Conservation (phyloP, 2,888 invertebrate genomes). For the Melanostoma mellinum region DNA sequence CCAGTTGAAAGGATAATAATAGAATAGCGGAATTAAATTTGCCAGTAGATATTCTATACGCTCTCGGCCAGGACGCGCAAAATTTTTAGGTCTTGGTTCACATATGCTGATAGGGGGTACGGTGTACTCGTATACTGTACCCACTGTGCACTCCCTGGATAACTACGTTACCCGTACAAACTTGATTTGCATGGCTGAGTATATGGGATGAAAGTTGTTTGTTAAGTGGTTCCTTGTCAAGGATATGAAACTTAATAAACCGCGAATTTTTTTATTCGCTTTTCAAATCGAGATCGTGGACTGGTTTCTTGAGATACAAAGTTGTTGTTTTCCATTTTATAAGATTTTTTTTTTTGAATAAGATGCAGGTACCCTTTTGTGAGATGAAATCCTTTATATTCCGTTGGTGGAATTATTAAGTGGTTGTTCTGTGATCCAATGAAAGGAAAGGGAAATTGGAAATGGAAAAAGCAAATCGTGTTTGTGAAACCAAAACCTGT, state of each 20-base stretch:
- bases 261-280: constrained; percentile 57
- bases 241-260: constrained; percentile 69
- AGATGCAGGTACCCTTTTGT: constrained; percentile 51
- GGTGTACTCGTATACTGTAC: neutral
- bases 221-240: constrained; percentile 54
- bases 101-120: constrained; percentile 16
- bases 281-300: constrained; percentile 54
- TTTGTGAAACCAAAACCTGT: constrained; percentile 68
- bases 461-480: constrained; percentile 62
- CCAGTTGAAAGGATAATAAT: constrained; percentile 69
- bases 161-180: constrained; percentile 53
- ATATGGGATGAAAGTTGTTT: constrained; percentile 51
- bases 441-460: constrained; percentile 18
- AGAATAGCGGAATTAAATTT: constrained; percentile 70
- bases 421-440: constrained; percentile 23
- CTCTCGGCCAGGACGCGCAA: constrained; percentile 21
- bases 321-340: constrained; percentile 22
- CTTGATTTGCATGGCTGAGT: constrained; percentile 47
- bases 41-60: constrained; percentile 32
- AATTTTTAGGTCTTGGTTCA: constrained; percentile 26
- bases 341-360: constrained; percentile 18
- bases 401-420: constrained; percentile 60
- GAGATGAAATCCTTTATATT: constrained; percentile 18
- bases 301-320: constrained; percentile 44
- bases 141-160: constrained; percentile 40